A percentile compares a stretch with the other conserved stretches of the same genome.
Conservation (phyloP, 2,113 vertebrate species). For the Python bivittatus region DNA sequence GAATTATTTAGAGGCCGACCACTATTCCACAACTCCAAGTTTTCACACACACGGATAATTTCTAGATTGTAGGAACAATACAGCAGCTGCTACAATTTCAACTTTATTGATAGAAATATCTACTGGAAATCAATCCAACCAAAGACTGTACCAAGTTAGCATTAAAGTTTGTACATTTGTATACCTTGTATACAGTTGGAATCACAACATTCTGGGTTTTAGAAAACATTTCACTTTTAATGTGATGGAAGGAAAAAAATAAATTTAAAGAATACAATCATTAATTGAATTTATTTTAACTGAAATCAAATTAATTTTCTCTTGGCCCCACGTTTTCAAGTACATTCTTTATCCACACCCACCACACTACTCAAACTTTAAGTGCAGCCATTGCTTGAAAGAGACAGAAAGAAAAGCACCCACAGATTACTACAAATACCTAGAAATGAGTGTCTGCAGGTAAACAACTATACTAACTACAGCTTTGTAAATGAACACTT, state of each 20-base stretch:
- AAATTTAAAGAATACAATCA: neutral
- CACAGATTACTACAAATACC: neutral
- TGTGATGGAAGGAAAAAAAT: neutral
- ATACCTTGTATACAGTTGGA: neutral
- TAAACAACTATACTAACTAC: neutral
- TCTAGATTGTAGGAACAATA: neutral
- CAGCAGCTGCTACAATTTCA: neutral
- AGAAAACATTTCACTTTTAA: neutral
- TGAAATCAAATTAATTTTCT: neutral
- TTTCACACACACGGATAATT: neutral
- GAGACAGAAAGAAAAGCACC: neutral
- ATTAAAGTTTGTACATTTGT: no score
- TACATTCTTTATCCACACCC: neutral
- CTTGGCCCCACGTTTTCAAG: neutral
- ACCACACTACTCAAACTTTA: neutral
- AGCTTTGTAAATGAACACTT: neutral
- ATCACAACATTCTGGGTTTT: neutral
- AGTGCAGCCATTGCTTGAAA: neutral
- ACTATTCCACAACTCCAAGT: neutral
- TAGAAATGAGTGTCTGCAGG: neutral
- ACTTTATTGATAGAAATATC: neutral
- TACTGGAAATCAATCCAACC: neutral
- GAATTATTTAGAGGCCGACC: neutral
- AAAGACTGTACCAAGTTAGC: neutral
- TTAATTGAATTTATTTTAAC: neutral